Evolutionary conservation across 2,888 invertebrate species (phyloP), one percentile per base, ranked within the genome.

Genomic region (Holacanthella duospinosa): DNA sequence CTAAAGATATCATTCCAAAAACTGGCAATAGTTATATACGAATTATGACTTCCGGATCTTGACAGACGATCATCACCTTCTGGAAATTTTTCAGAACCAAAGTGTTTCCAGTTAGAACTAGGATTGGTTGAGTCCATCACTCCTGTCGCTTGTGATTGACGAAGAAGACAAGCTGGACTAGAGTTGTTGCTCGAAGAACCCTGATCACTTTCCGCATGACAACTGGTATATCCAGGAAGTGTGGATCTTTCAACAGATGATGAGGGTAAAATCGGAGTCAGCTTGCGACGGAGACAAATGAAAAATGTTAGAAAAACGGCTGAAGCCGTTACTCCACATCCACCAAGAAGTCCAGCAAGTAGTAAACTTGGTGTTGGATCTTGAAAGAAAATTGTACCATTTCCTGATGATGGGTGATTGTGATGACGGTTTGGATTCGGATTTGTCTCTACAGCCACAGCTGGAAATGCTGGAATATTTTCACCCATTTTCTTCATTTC

Each of bases 1-100:
- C 66, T 59, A 54, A 72, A 72, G 64, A 72, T 68, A 61, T 71
- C 71, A 67, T 72, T 71, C 71, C 71, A 71, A 56, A 72, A 72
- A 61, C 71, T 71, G 55, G 71, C 70, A 60, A 71, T 70, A 28
- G 70, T 71, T 60, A 69, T 69, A 63, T 72, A 72, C 24, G 69
- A 70, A 64, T 72, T 71, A 16, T 68, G 63, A 61, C 70, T 70
- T 26, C 61, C 66, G 43, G 66, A 65, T 62, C 66, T 67, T 59
- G 67, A 61, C 57, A 66, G 58, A 58, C 44, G 55, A 29, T 55
- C 61, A 4, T 12, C 29, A 19, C 6, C 2, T 25, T 27, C 6
- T 3, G 2, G 6, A 25, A 26, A 4, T 24, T 12, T 6, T 4
- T 4, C 2, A 16, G 29, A 6, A 16, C 19, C n/a, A 25, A 59